Base-by-base conservation (phyloP, 92 coral and sea anemone genomes). In the Porites lobata region DNA sequence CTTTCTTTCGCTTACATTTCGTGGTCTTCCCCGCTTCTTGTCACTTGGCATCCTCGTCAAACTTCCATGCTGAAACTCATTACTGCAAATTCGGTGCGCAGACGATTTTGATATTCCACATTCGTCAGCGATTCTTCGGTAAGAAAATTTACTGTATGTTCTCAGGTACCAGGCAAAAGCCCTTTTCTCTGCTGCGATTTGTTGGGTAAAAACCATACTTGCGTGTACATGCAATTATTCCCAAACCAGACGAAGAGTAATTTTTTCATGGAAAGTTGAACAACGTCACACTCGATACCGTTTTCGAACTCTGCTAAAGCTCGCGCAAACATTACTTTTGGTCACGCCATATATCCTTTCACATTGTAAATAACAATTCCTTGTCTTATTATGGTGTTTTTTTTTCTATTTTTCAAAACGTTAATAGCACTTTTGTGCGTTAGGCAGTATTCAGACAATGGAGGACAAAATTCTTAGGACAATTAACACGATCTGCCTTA, bases 201-300 rank as follows among this genome's bases (percentile, higher is more conserved):
- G n/a, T n/a, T n/a, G n/a, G n/a, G n/a, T n/a, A n/a, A n/a, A n/a
- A 57, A 24, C 47, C n/a, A 43, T 74, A 29, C 51, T 74, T 22
- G 78, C 59, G 32, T 21, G 77, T 70, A 70, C 52, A 20, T 70
- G 26, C 8, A 72, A 72, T 72, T 72, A 72, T 72, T 72, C 77
- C 29, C 77, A 72, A 72, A 72, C 50, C 77, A 72, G 77, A 72
- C 77, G 18, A 72, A 29, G 77, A 38, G 59, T 43, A 72, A 72
- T n/a, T 24, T 72, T 74, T 74, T 74, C 78, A 50, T 50, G 4
- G 78, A 74, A 74, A 74, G 63, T 54, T 47, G 38, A 74, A 74
- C 78, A 74, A 74, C 78, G 62, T 74, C 78, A 50, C 78, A 74
- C 22, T 74, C n/a, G n/a, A n/a, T n/a, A n/a, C n/a, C n/a, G n/a